Evolutionary conservation across 2,113 vertebrate genomes (phyloP), one percentile per base, ranked within the genome.

Genomic region (Bubo blakistoni): DNA sequence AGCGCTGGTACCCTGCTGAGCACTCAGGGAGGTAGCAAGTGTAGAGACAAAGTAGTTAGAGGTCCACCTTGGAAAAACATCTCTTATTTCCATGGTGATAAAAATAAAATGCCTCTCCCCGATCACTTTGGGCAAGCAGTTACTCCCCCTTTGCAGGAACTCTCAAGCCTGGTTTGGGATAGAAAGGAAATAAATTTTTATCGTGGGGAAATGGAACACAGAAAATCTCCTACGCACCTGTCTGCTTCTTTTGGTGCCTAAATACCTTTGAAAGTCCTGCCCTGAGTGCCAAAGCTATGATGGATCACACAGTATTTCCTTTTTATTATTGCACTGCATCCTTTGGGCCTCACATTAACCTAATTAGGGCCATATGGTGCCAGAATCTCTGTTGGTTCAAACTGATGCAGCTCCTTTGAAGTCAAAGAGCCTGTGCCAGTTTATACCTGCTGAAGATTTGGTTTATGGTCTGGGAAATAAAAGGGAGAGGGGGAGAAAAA

Each of bases 321-420:
- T 95, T 97, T 94, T 92, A 92, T 94, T 94, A 95, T 96, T 97
- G 91, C 92, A 81, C 54, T 85, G 95, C 95, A 95, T 96, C 92
- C 95, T 97, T 94, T 95, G 91, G 94, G 95, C 96, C 95, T 94
- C 95, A 92, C 89, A 96, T 97, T 97, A 97, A 90, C 96, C 88
- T 97, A 96, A 96, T 95, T 94, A 85, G 89, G 78, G 86, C 92
- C 95, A 97, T 92, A 96, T 94, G 93, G 95, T 14, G 4, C 46
- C 89, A 95, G 92, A 88, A 85, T 90, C 84, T 94, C 91, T 88
- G 66, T 42, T 91, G 91, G 89, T 95, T 95, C 90, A 97, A 94
- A 95, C 63, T 19, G 40, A 81, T 27, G 30, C 59, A 95, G 84
- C 32, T 88, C 76, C 95, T 96, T 96, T 97, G 96, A 97, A 97